These are phyloP conservation scores for Aurelia aurita DNA, from an alignment of 30 jellyfish, hydroid and myxozoan species.

Conservation along the genomic window DNA sequence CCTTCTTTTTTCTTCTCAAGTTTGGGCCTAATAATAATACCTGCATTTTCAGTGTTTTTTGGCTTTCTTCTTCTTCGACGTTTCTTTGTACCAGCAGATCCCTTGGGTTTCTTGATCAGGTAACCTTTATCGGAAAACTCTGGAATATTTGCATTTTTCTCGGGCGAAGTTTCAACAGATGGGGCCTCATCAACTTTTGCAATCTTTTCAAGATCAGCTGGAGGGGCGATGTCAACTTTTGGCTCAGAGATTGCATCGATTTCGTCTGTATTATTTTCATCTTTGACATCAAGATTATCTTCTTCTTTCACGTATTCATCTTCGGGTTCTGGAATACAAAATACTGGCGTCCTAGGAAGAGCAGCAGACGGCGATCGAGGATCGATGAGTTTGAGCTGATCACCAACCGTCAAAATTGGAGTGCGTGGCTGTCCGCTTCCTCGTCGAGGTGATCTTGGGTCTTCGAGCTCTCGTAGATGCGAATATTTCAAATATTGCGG, in stretches of 20 bases:
- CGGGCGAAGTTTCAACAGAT: constrained; percentile 65
- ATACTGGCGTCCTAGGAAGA: constrained; percentile 85
- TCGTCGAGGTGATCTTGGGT: constrained; percentile 88
- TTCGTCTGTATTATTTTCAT: constrained; percentile 1
- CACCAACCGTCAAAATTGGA: constrained; percentile 50
- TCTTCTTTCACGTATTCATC: not conserved
- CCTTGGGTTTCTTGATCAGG: constrained; percentile 45
- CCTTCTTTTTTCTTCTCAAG: not conserved
- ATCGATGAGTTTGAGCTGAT: constrained; percentile 46
- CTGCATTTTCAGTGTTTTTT: constrained; percentile 21
- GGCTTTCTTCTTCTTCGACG: constrained; percentile 39
- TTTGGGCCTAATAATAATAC: not conserved
- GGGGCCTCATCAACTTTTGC: constrained; percentile 2
- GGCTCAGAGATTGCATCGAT: not conserved
- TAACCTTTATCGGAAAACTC: constrained; percentile 62
- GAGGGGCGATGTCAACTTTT: not conserved
- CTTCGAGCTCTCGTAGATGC: constrained; percentile 57
- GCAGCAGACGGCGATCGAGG: constrained; percentile 85
- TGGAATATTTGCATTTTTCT: not conserved
- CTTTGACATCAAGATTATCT: not conserved
- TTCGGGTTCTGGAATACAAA: constrained; percentile 85
- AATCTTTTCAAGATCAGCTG: not conserved
- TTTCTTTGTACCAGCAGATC: constrained; percentile 5
- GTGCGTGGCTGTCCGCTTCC: constrained; percentile 51
- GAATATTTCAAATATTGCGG: constrained; percentile 85